Conservation (phyloP, 1,140 invertebrate species). For the Drusus annulatus region DNA sequence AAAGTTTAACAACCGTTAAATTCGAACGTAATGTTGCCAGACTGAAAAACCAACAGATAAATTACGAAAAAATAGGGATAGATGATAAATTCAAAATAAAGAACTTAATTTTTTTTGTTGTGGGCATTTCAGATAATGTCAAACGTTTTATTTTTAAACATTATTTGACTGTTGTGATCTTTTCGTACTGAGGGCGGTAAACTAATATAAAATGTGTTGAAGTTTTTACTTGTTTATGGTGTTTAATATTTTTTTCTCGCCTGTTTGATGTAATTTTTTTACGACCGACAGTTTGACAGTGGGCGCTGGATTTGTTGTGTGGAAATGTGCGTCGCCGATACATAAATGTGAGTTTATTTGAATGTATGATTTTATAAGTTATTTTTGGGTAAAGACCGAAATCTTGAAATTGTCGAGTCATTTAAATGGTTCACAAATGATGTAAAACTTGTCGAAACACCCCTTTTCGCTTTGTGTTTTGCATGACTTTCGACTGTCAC, state of each 20-base stretch:
- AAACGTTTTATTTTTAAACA: background rate
- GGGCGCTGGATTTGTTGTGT: too few species aligned
- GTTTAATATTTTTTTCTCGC: slow-evolving; percentile 13
- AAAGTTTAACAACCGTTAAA: slow-evolving; percentile 18
- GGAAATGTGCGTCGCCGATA: too few species aligned
- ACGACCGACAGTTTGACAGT: too few species aligned
- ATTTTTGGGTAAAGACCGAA: too few species aligned
- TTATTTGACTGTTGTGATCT: background rate
- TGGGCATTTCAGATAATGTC: background rate
- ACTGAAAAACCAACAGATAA: background rate
- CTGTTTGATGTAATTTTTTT: background rate
- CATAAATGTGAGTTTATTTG: too few species aligned
- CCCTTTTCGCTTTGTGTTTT: too few species aligned
- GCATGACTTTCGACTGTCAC: too few species aligned
- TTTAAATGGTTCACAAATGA: too few species aligned
- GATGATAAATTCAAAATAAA: background rate
- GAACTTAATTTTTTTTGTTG: background rate
- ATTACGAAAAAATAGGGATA: slow-evolving; percentile 18
- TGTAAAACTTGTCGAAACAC: too few species aligned
- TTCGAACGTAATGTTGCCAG: slow-evolving; percentile 1
- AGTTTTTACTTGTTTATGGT: slow-evolving; percentile 15
- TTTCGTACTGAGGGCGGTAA: background rate
- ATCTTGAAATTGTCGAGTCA: too few species aligned
- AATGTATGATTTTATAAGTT: too few species aligned
- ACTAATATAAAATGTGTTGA: slow-evolving; percentile 1